A percentile compares a stretch with the other conserved stretches of the same genome.
Conservation (phyloP, 2,113 vertebrate genomes). For the Ivindomyrus marchei region DNA sequence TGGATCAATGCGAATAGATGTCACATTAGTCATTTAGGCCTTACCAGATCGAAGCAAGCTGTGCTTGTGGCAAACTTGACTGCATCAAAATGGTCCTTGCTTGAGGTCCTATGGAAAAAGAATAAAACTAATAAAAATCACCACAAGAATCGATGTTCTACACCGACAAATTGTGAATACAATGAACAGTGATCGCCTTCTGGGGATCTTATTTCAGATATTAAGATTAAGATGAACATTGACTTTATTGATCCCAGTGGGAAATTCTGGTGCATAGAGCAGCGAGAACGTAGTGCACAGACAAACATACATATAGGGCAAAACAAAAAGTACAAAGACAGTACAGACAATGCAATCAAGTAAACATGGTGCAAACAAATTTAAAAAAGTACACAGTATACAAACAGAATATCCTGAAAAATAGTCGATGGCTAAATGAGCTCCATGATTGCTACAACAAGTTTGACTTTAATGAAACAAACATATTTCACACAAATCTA, state of each 20-base stretch:
- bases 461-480: not conserved
- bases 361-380: not conserved
- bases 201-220: not conserved
- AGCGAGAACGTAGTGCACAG: not conserved
- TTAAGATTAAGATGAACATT: not conserved
- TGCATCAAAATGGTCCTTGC: slow-evolving; percentile 98
- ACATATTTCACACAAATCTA: not conserved
- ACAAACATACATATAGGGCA: not conserved
- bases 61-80: slow-evolving; percentile 92
- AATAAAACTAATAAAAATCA: not conserved
- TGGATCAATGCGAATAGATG: not conserved
- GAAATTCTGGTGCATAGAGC: not conserved
- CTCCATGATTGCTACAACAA: not conserved
- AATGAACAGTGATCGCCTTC: not conserved
- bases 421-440: not conserved
- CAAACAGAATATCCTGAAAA: not conserved
- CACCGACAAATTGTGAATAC: not conserved
- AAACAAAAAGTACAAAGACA: not conserved
- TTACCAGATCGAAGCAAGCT: slow-evolving; percentile 96
- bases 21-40: not conserved
- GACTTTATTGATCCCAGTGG: not conserved
- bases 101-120: slow-evolving; percentile 74
- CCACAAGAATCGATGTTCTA: not conserved
- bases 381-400: not conserved
- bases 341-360: not conserved